Percentiles rank a stretch among this genome's conserved stretches.
Evolutionary conservation across 2,888 invertebrate genomes (phyloP).

Genomic region (Tachina fera): DNA sequence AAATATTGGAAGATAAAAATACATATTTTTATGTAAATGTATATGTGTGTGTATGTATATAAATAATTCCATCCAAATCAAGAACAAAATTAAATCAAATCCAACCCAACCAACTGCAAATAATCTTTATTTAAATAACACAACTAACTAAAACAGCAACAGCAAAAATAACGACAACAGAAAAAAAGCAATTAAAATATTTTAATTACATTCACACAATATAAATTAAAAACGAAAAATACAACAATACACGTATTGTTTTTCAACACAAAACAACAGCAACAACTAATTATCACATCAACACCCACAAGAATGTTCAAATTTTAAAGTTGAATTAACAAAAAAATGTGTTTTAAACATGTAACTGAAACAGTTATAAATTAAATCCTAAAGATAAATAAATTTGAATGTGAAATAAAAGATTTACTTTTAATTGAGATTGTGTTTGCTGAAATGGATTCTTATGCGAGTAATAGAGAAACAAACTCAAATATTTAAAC

Average conservation of each 20-base stretch:
- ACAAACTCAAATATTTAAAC: conserved; percentile 45
- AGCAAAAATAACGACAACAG: conserved; percentile 17
- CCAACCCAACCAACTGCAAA: conserved; percentile 27
- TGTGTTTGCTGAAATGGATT: conserved; percentile 7
- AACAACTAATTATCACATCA: conserved; percentile 67
- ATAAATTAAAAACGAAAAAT: conserved; percentile 55
- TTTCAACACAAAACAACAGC: conserved; percentile 47
- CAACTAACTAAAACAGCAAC: conserved; percentile 9
- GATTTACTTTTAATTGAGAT: conserved; percentile 8
- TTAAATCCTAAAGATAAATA: conserved; percentile 45
- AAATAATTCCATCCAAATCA: conserved; percentile 15
- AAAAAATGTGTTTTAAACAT: conserved; percentile 1
- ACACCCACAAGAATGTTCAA: conserved; percentile 56
- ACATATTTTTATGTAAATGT: not conserved
- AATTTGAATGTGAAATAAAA: conserved; percentile 6
- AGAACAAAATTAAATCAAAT: conserved; percentile 39
- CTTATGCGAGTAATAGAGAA: not conserved
- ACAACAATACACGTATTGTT: conserved; percentile 14
- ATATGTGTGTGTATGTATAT: not conserved
- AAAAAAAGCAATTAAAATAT: conserved; percentile 51
- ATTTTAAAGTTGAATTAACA: conserved; percentile 35
- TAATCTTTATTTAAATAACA: conserved; percentile 41
- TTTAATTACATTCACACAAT: conserved; percentile 70
- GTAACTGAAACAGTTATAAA: conserved; percentile 48
- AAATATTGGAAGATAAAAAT: conserved; percentile 47